Evolutionary conservation across 2,888 invertebrate genomes (phyloP).

Genomic region (Zeuzera pyrina): DNA sequence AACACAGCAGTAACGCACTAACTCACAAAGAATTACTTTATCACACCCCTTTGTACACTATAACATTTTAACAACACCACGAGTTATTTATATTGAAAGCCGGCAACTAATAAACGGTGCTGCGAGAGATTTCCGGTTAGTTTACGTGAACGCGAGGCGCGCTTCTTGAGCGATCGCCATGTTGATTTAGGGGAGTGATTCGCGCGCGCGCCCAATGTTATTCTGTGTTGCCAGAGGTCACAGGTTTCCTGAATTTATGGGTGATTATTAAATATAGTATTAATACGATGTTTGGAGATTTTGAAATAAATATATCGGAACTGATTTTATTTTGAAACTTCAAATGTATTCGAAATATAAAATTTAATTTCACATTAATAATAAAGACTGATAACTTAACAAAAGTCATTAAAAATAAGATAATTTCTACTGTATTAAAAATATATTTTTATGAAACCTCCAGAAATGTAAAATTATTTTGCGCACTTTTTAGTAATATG

Average conservation of each 20-base stretch:
- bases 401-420: too few relatives aligned
- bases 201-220: constrained; percentile 65
- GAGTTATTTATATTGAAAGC: constrained; percentile 18
- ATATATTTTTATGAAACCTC: too few relatives aligned
- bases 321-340: too few relatives aligned
- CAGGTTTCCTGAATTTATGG: background rate
- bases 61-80: constrained; percentile 46
- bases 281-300: too few relatives aligned
- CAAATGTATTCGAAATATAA: too few relatives aligned
- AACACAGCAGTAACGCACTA: constrained; percentile 15
- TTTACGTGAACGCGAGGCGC: constrained; percentile 46
- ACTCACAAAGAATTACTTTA: constrained; percentile 23
- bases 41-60: constrained; percentile 34
- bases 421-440: too few relatives aligned
- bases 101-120: constrained; percentile 17
- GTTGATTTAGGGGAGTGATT: constrained; percentile 49
- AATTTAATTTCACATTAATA: too few relatives aligned
- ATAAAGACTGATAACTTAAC: too few relatives aligned
- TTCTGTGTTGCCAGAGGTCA: constrained; percentile 21
- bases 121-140: constrained; percentile 30
- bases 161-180: constrained; percentile 57
- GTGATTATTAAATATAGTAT: too few relatives aligned
- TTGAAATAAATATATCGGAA: too few relatives aligned
- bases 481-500: too few relatives aligned
- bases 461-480: too few relatives aligned